Conservation (phyloP, 2,797 vertebrate species). For the Corythornis leucogaster region DNA sequence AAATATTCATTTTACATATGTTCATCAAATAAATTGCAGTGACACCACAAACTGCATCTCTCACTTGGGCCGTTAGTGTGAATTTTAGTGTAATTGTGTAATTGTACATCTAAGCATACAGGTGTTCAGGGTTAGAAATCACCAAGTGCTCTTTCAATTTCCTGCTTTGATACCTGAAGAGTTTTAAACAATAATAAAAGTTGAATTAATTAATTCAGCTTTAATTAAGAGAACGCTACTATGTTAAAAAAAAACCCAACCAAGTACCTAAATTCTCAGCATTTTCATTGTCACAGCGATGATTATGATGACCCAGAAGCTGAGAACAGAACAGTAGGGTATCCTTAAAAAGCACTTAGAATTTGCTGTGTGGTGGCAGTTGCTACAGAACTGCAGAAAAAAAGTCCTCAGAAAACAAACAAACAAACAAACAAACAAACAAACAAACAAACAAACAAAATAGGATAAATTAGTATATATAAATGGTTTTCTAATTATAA, state of each 20-base stretch:
- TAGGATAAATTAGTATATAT: neutral
- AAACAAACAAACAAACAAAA: neutral
- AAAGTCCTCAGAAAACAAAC: neutral
- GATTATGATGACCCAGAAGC: neutral
- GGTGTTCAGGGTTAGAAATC: neutral
- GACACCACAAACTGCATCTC: neutral
- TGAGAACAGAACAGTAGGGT: neutral
- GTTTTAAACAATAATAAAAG: neutral
- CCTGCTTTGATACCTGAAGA: neutral
- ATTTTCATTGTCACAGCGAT: neutral
- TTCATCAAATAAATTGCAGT: neutral
- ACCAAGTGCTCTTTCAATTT: neutral
- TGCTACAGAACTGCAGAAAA: neutral
- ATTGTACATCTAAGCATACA: neutral
- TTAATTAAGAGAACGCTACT: neutral
- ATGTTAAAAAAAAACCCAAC: fast-evolving
- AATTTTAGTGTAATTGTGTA: neutral
- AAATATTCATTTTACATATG: neutral
- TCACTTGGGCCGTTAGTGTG: neutral
- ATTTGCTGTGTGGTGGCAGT: neutral
- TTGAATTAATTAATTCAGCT: neutral
- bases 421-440: neutral
- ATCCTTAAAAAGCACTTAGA: neutral
- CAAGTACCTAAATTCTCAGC: neutral
- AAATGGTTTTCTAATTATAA: neutral